Percentiles rank a stretch among this genome's conserved stretches.
These are phyloP conservation scores for Parazoanthus darwini DNA, from an alignment of 92 coral and sea anemone species.

Conservation along the genomic window DNA sequence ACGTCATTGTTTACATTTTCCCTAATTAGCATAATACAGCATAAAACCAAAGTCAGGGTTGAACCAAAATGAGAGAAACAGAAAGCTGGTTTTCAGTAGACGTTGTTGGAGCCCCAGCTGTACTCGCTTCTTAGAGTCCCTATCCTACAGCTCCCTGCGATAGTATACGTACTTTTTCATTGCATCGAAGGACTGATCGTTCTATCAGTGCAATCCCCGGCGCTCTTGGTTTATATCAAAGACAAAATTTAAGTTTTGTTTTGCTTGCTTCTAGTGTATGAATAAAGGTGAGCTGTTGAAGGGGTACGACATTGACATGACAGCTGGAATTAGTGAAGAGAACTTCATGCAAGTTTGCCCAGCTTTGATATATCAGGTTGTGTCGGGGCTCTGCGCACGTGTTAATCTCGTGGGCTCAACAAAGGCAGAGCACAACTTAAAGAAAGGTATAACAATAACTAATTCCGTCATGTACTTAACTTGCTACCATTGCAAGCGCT, in stretches of 20 bases:
- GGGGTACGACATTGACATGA: background rate
- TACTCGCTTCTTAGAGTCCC: too few relatives aligned
- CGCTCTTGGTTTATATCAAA: background rate
- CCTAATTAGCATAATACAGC: too few relatives aligned
- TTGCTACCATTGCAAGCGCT: background rate
- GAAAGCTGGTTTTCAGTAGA: too few relatives aligned
- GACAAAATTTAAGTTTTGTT: background rate
- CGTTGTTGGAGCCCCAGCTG: too few relatives aligned
- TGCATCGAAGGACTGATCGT: background rate
- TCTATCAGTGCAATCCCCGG: background rate
- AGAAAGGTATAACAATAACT: conserved; percentile 14
- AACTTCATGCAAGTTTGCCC: conserved; percentile 30
- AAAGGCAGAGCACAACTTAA: background rate
- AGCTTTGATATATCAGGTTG: conserved; percentile 30
- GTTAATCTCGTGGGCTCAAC: background rate
- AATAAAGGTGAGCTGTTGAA: background rate
- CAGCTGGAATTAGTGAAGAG: conserved; percentile 2
- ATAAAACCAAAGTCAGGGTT: too few relatives aligned
- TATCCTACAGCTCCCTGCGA: too few relatives aligned
- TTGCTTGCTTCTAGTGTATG: conserved; percentile 15
- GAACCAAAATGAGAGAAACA: too few relatives aligned
- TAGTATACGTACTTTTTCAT: too few relatives aligned
- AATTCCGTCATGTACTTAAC: background rate
- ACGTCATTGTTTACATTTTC: too few relatives aligned
- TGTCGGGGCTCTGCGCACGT: conserved; percentile 1